A percentile compares a stretch with the other conserved stretches of the same genome.
phyloP scores from a whole-genome alignment of 2,113 vertebrate species.

The Podarcis cretensis region DNA sequence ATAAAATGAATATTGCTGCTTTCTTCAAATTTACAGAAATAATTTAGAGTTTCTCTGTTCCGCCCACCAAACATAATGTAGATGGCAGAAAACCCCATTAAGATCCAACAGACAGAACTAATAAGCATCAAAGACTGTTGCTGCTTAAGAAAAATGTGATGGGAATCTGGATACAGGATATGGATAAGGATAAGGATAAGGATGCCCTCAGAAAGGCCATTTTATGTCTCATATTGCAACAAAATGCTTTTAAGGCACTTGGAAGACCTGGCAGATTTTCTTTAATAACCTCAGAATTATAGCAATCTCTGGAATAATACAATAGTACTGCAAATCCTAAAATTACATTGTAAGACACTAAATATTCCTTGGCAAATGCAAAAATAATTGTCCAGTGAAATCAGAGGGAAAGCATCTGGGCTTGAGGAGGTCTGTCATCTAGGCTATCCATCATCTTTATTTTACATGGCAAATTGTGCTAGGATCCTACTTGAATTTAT shows the following conservation, averaged over 20 bases:
- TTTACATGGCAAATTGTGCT: not conserved
- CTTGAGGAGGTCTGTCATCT: not conserved
- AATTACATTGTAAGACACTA: slow-evolving; percentile 9
- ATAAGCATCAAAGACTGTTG: not conserved
- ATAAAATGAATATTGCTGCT: not conserved
- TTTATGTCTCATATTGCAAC: not conserved
- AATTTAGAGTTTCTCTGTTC: not conserved
- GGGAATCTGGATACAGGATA: not conserved
- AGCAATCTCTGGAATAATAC: not conserved
- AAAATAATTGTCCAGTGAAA: not conserved
- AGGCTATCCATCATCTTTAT: not conserved
- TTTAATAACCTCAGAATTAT: not conserved
- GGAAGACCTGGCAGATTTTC: not conserved
- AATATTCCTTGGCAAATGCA: slow-evolving; percentile 9
- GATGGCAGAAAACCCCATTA: not conserved
- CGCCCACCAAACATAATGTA: not conserved
- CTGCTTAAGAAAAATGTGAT: not conserved
- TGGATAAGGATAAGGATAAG: not conserved
- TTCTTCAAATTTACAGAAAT: not conserved
- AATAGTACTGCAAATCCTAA: not conserved
- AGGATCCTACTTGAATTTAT: not conserved
- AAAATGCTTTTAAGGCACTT: not conserved
- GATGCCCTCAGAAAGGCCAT: not conserved
- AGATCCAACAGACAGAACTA: not conserved
- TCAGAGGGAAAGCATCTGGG: not conserved